phyloP scores from a whole-genome alignment of 2,797 vertebrate genomes.

The Rallus crepitans region DNA sequence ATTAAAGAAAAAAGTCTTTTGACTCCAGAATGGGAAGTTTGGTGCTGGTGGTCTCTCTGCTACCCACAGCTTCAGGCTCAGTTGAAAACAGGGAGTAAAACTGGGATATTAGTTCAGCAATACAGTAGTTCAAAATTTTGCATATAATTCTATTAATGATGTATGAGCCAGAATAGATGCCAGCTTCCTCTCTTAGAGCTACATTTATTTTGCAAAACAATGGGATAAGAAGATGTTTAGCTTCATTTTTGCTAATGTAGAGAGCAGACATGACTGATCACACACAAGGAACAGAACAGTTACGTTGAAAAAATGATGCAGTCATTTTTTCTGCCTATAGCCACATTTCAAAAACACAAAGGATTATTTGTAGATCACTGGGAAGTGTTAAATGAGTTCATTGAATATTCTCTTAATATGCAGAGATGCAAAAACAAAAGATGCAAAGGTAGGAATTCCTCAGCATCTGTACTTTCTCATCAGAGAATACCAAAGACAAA shows the following conservation, averaged over 20 bases:
- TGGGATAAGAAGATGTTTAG: slow-evolving; percentile 56
- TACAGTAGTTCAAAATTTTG: slow-evolving; percentile 15
- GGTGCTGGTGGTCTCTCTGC: neutral
- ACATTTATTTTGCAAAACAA: slow-evolving; percentile 62
- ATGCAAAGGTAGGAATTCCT: slow-evolving; percentile 47
- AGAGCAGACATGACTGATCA: slow-evolving; percentile 64
- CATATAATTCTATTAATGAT: slow-evolving; percentile 53
- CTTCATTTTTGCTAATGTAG: slow-evolving; percentile 68
- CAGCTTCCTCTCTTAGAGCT: slow-evolving; percentile 47
- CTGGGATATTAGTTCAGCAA: neutral
- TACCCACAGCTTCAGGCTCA: neutral
- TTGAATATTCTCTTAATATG: slow-evolving; percentile 69
- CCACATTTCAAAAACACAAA: slow-evolving; percentile 64
- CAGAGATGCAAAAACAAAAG: slow-evolving; percentile 48
- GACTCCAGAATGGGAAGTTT: neutral
- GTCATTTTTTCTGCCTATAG: slow-evolving; percentile 64
- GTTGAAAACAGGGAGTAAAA: neutral
- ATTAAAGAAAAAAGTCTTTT: neutral
- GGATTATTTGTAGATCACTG: slow-evolving; percentile 71
- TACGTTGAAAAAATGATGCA: slow-evolving; percentile 56
- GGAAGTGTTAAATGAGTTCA: slow-evolving; percentile 72
- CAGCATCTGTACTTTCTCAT: slow-evolving; percentile 39
- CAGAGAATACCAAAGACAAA: slow-evolving; percentile 47
- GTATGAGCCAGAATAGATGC: slow-evolving; percentile 16
- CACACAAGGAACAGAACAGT: slow-evolving; percentile 36